Percentiles rank a stretch among this genome's conserved stretches.
These are phyloP conservation scores for Hydra vulgaris DNA, from an alignment of 30 jellyfish, hydroid and myxozoan genomes.

Conservation along the genomic window DNA sequence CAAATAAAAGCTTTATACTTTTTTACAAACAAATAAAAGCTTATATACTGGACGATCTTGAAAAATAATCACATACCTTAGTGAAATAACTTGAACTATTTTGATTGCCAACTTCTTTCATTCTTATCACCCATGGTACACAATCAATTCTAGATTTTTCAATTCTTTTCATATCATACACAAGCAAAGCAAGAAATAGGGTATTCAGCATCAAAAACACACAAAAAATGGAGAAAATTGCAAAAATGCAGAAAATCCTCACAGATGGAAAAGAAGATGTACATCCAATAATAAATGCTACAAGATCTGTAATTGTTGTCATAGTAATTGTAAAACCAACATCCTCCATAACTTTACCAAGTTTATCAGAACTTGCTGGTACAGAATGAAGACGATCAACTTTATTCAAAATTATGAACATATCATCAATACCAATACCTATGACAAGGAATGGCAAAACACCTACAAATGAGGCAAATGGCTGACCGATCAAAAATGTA, in stretches of 20 bases:
- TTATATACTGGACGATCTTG: too few species aligned
- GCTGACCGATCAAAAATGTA: slow-evolving; percentile 43
- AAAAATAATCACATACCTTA: too few species aligned
- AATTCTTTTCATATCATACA: slow-evolving; percentile 25
- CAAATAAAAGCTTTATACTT: too few species aligned
- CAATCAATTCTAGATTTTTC: neutral
- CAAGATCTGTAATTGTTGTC: slow-evolving; percentile 39
- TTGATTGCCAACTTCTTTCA: neutral
- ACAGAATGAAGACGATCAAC: slow-evolving; percentile 6
- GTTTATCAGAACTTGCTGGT: neutral
- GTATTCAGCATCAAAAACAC: slow-evolving; percentile 33
- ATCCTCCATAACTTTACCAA: slow-evolving; percentile 19
- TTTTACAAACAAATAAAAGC: too few species aligned
- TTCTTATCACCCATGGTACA: neutral
- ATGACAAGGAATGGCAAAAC: slow-evolving; percentile 84
- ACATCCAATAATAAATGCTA: slow-evolving; percentile 31
- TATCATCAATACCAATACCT: slow-evolving; percentile 31
- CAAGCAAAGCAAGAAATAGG: slow-evolving; percentile 20
- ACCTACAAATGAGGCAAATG: slow-evolving; percentile 83
- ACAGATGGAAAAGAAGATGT: slow-evolving; percentile 31
- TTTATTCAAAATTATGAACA: slow-evolving; percentile 22
- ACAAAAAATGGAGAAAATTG: slow-evolving; percentile 12
- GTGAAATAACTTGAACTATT: neutral
- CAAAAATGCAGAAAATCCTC: slow-evolving; percentile 19
- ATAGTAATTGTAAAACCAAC: slow-evolving; percentile 30